Evolutionary conservation across 2,888 invertebrate genomes (phyloP), one percentile per base, ranked within the genome.

Genomic region (Eledone cirrhosa): DNA sequence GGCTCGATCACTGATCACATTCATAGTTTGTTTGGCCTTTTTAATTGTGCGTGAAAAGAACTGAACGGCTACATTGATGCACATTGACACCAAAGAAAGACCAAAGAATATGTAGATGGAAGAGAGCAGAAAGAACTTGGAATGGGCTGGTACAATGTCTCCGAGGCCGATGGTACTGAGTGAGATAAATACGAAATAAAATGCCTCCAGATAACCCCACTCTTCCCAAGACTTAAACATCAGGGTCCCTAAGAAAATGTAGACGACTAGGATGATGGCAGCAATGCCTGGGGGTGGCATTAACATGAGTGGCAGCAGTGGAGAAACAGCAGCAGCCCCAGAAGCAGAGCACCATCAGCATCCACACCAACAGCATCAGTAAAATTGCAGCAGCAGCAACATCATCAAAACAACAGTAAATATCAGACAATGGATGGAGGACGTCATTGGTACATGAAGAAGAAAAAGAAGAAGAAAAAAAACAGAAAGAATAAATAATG

Each of bases 121-220:
- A 59, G 97, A 96, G 79, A 95, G 93, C 93, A 98, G 95, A 94
- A 98, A 96, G 87, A 94, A 94, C 90, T 94, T 93, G 0, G 97
- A 97, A 91, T 96, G 95, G 90, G 93, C 91, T 0, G 97, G 97
- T 0, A 97, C 95, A 82, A 95, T 93, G 91, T 98, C 97, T 3
- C 97, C 97, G 85, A 98, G 95, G n/a, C 98, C 98, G 80, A 99
- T 97, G 0, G 98, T 99, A 0, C 97, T 96, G 94, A 98, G 95
- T 0, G 97, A 97, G 85, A 98, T 96, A 90, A 98, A 98, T 7
- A 98, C 96, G 90, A 98, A 99, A 91, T 99, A 99, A 90, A 99
- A 97, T 0, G 98, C 94, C 80, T 96, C 95, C 87, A 97, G 95
- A 90, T 96, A 95, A n/a, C 93, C 93, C 98, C 98, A 99, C 24